Conservation (phyloP, 2,113 vertebrate genomes). For the Scartelaos histophorus region DNA sequence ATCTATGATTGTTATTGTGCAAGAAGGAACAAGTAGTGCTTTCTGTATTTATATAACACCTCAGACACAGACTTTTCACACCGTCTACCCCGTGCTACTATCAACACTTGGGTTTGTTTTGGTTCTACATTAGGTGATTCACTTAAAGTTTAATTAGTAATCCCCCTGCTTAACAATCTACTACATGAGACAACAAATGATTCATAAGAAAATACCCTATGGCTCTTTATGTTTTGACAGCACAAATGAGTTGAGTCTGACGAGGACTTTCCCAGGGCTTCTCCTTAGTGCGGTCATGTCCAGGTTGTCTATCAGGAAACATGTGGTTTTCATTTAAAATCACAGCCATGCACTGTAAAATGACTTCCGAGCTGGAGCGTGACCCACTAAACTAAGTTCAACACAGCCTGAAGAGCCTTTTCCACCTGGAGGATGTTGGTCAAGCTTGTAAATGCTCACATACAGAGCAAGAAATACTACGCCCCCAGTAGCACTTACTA, state of each 20-base stretch:
- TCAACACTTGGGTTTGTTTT: slow-evolving; percentile 37
- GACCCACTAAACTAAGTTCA: slow-evolving; percentile 46
- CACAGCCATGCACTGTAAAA: slow-evolving; percentile 18
- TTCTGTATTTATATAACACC: slow-evolving; percentile 12
- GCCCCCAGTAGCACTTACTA: not conserved
- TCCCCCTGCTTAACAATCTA: slow-evolving; percentile 13
- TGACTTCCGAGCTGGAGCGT: slow-evolving; percentile 6
- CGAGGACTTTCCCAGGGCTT: slow-evolving; percentile 52
- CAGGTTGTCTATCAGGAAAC: slow-evolving; percentile 38
- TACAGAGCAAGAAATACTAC: not conserved
- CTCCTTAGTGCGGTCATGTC: not conserved
- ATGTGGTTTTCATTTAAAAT: slow-evolving; percentile 53
- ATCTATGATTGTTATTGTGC: not conserved
- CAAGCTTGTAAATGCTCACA: not conserved
- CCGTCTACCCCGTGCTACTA: slow-evolving; percentile 28
- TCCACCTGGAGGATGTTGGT: slow-evolving; percentile 25
- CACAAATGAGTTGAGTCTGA: slow-evolving; percentile 16
- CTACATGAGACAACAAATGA: slow-evolving; percentile 39
- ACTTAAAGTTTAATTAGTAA: slow-evolving; percentile 30
- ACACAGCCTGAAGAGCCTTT: slow-evolving; percentile 16
- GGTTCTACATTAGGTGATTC: slow-evolving; percentile 21
- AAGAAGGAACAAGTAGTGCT: slow-evolving; percentile 6
- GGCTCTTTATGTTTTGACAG: slow-evolving; percentile 48
- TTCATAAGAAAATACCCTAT: slow-evolving; percentile 44
- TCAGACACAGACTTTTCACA: slow-evolving; percentile 18